These are phyloP conservation scores for Drosophila quinaria DNA, from an alignment of 2,888 invertebrate species.

Conservation along the genomic window DNA sequence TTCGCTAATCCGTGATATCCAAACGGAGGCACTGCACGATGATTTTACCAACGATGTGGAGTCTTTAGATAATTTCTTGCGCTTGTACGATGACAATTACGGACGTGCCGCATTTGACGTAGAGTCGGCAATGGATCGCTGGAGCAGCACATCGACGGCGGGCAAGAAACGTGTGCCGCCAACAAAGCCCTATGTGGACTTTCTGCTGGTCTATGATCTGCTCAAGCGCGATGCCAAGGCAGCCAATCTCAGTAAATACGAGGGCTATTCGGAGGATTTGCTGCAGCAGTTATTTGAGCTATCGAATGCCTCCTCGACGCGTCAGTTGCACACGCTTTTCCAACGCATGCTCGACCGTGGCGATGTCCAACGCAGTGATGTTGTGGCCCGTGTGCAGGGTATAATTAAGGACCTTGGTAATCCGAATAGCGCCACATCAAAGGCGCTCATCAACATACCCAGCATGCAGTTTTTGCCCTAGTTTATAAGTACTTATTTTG, in stretches of 20 bases:
- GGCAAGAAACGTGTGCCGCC: constrained; percentile 85
- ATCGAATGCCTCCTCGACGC: constrained; percentile 82
- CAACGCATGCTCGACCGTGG: constrained; percentile 83
- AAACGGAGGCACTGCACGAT: constrained; percentile 80
- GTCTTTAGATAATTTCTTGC: constrained; percentile 85
- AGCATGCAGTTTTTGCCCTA: constrained; percentile 83
- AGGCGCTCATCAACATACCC: constrained; percentile 82
- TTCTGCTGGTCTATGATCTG: constrained; percentile 85
- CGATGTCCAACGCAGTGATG: constrained; percentile 83
- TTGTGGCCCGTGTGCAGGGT: constrained; percentile 82
- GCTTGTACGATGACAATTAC: constrained; percentile 85
- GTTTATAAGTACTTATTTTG: constrained; percentile 60
- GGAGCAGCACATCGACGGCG: constrained; percentile 82
- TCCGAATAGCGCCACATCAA: constrained; percentile 81
- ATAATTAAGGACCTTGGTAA: constrained; percentile 83
- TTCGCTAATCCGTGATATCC: constrained; percentile 83
- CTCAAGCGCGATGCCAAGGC: constrained; percentile 85
- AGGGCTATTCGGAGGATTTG: constrained; percentile 84
- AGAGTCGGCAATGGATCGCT: constrained; percentile 81
- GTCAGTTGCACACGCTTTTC: constrained; percentile 83
- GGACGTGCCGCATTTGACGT: constrained; percentile 80
- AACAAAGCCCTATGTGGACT: constrained; percentile 85
- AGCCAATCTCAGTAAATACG: constrained; percentile 84
- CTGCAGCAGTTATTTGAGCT: constrained; percentile 79
- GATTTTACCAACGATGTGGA: constrained; percentile 83